Base-by-base conservation (phyloP, 2,888 invertebrate genomes). In the Azorinus chamasolen region DNA sequence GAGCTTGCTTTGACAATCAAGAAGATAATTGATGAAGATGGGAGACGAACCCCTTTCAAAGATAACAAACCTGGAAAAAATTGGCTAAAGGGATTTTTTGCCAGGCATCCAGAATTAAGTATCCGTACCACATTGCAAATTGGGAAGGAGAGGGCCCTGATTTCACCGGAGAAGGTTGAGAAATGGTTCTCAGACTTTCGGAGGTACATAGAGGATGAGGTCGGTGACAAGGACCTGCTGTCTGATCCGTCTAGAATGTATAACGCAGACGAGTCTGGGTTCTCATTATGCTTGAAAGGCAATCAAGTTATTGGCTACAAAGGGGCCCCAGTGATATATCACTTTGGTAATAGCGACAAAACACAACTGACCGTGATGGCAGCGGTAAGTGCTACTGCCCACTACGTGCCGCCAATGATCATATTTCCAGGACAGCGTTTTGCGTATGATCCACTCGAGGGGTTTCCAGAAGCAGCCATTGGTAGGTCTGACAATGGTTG, bases 401-500 rank as follows among this genome's bases (percentile, higher is more conserved):
- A 73, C 22, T 73, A 48, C 39, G 18, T 55, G 6, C 55, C 68
- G 16, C 69, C 74, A 10, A 75, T 75, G 69, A 57, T 74, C 8
- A 32, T 74, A 14, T 75, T 50, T 27, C 74, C 53, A 16, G 69
- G 74, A 10, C 62, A 68, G 57, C 16, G 74, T 0, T 74, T 74
- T 51, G 2, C 45, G 6, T 74, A 62, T 37, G 27, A 75, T n/a
- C 74, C 68, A 10, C 27, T 69, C 1, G 68, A 75, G 6, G 74
- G 68, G 1, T 75, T 75, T 64, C 46, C 51, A 46, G 63, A 68
- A 37, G 69, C 69, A 22, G 51, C 39, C 27, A 14, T 75, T n/a
- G 74, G 69, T 1, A 22, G 64, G 1, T 63, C 63, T 2, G 63
- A 68, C 0, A 32, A 16, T 2, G 74, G 69, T 0, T 75, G 74